Evolutionary conservation across 2,888 invertebrate genomes (phyloP).

Genomic region (Seira musarum): DNA sequence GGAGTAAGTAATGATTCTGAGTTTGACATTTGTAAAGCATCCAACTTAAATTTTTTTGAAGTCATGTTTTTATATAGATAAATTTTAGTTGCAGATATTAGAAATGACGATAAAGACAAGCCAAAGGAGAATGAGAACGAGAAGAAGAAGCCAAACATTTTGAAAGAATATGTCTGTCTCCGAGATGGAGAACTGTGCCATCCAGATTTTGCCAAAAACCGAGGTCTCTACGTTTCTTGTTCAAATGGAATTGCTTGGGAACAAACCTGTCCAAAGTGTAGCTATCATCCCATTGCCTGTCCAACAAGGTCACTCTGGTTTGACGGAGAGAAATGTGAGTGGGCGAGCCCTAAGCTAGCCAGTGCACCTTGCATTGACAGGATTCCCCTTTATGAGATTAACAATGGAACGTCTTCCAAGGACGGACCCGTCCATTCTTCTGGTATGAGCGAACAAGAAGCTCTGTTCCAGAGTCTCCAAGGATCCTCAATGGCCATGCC

Average conservation of each 20-base stretch:
- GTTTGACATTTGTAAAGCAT: not conserved
- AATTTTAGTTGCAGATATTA: constrained; percentile 23
- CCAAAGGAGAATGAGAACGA: constrained; percentile 25
- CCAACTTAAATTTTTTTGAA: not conserved
- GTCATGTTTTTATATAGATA: not conserved
- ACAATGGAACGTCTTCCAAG: not conserved
- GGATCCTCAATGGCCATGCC: no score
- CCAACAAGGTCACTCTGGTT: constrained; percentile 51
- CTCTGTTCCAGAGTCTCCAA: constrained; percentile 40
- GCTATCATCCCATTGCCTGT: constrained; percentile 36
- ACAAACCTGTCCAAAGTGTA: constrained; percentile 38
- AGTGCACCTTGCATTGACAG: constrained; percentile 41
- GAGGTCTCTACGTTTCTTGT: constrained; percentile 47
- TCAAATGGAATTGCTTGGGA: constrained; percentile 55
- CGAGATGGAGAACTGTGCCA: constrained; percentile 56
- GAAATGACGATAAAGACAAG: constrained; percentile 9
- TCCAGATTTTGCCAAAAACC: constrained; percentile 37
- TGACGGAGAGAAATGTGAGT: constrained; percentile 56
- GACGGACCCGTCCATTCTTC: not conserved
- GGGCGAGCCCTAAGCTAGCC: constrained; percentile 49
- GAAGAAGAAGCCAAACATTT: constrained; percentile 41
- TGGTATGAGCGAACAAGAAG: constrained; percentile 35
- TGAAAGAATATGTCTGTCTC: constrained; percentile 49
- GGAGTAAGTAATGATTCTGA: not conserved
- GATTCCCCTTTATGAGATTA: not conserved